Percentiles rank a stretch among this genome's conserved stretches.
These are phyloP conservation scores for Peromyscus californicus DNA, from an alignment of 2,113 vertebrate species.

Conservation along the genomic window DNA sequence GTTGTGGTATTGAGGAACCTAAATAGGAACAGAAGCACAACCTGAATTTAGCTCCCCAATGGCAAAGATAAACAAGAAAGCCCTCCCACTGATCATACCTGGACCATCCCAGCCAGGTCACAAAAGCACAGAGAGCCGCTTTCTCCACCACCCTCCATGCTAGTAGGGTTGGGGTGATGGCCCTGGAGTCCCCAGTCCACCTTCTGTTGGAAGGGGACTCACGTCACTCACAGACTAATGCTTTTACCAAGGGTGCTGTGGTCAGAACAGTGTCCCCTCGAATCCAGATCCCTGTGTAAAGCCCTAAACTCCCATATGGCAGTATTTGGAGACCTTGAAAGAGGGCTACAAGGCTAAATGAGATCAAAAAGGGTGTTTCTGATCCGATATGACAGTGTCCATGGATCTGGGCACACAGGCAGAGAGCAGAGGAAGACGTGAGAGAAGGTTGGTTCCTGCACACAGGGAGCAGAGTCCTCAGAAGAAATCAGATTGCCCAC, in stretches of 20 bases:
- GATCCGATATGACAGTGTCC: not conserved
- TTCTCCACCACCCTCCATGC: too few species aligned
- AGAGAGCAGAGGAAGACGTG: accelerated
- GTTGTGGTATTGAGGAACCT: not conserved
- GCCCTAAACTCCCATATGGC: not conserved
- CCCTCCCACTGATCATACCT: not conserved
- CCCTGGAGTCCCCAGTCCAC: not conserved
- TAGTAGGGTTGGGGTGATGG: not conserved
- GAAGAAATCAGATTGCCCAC: not conserved
- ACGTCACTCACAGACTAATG: not conserved
- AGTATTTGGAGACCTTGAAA: not conserved
- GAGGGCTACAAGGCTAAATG: not conserved
- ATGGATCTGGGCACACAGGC: too few species aligned
- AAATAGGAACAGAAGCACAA: slow-evolving; percentile 5
- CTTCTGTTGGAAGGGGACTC: not conserved
- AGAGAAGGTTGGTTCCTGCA: not conserved
- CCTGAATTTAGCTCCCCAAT: not conserved
- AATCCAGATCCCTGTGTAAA: not conserved
- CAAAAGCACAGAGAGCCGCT: not conserved
- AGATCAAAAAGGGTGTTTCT: not conserved
- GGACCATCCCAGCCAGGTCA: not conserved
- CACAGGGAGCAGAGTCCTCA: not conserved
- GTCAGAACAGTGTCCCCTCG: not conserved
- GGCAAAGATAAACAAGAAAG: not conserved
- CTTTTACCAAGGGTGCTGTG: not conserved